These are phyloP conservation scores for Sandelia bainsii DNA, from an alignment of 2,797 vertebrate species.

Conservation along the genomic window DNA sequence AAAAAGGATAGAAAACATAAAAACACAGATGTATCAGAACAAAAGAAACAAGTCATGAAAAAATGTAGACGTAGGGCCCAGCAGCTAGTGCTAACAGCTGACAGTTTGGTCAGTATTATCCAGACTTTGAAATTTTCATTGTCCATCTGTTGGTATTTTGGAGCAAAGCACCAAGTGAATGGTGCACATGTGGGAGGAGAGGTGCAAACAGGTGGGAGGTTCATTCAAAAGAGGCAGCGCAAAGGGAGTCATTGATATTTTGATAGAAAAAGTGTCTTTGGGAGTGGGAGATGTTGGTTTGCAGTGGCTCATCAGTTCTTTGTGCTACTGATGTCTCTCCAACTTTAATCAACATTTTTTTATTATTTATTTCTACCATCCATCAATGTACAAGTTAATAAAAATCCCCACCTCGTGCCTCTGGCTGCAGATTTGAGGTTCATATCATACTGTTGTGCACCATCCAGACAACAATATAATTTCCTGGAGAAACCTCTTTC, in stretches of 20 bases:
- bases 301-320: no score
- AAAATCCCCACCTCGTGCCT: no score
- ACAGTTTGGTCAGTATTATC: neutral
- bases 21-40: constrained; percentile 12
- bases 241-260: no score
- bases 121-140: neutral
- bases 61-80: constrained; percentile 21
- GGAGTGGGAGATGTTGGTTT: no score
- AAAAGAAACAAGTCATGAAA: constrained; percentile 5
- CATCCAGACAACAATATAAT: no score
- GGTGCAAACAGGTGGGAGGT: neutral
- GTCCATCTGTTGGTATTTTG: neutral
- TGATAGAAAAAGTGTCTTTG: no score
- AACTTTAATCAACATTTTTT: no score
- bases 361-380: no score
- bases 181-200: neutral
- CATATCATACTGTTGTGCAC: neutral
- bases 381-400: no score
- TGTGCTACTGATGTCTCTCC: no score
- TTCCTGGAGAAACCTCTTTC: no score
- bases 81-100: no score
- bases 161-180: neutral
- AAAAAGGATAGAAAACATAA: constrained; percentile 13
- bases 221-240: neutral
- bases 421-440: neutral